A percentile compares a stretch with the other conserved stretches of the same genome.
phyloP scores from a whole-genome alignment of 2,797 vertebrate genomes.

The Coregonus ussuriensis region DNA sequence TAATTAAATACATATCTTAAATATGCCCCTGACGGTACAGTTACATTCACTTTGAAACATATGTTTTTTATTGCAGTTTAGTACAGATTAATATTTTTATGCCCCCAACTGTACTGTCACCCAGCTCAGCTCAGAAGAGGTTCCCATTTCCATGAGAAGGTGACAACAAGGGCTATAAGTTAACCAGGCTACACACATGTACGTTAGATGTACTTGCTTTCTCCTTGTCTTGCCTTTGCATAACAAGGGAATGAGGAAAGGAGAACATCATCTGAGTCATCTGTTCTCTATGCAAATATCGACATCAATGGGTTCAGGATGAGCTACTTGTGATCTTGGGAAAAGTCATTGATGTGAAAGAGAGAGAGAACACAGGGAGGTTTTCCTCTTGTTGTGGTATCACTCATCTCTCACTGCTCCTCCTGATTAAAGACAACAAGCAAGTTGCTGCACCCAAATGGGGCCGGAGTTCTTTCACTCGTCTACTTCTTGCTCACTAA shows the following conservation, averaged over 20 bases:
- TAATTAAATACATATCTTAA: background rate
- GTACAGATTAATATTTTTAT: background rate
- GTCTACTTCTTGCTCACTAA: background rate
- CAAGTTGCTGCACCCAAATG: background rate
- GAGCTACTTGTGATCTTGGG: slow-evolving; percentile 59
- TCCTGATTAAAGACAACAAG: slow-evolving; percentile 62
- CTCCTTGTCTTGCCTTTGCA: slow-evolving; percentile 60
- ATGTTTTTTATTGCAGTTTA: background rate
- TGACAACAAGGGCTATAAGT: slow-evolving; percentile 46
- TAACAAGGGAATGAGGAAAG: slow-evolving; percentile 63
- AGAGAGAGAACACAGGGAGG: slow-evolving; percentile 29
- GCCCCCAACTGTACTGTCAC: background rate
- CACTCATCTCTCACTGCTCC: slow-evolving; percentile 56
- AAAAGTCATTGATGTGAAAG: slow-evolving; percentile 57
- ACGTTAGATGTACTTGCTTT: slow-evolving; percentile 54
- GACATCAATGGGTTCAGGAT: slow-evolving; percentile 65
- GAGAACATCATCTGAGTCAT: slow-evolving; percentile 60
- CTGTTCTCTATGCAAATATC: slow-evolving; percentile 62
- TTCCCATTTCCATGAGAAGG: background rate
- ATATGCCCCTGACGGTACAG: background rate
- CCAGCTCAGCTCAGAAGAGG: background rate
- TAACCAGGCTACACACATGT: slow-evolving; percentile 62
- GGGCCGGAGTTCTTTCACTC: background rate
- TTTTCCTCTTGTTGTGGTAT: slow-evolving; percentile 49
- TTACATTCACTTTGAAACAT: background rate